Evolutionary conservation across 1,140 invertebrate species (phyloP).

Genomic region (Drosophila kurseongensis): DNA sequence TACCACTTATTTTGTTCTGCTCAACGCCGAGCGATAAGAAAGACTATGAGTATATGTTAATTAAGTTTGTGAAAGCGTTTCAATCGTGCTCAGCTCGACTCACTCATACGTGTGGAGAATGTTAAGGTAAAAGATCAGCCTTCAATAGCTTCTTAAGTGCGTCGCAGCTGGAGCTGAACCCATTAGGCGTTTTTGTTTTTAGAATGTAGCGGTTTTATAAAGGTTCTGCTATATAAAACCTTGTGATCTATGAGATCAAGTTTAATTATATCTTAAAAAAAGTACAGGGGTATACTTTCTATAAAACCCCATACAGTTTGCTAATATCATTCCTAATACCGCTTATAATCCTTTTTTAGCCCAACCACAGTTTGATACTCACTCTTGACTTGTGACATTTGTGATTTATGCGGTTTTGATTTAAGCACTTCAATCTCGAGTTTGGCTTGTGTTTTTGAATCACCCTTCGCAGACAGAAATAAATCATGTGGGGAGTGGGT

Average conservation of each 20-base stretch:
- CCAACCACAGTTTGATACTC: slow-evolving; percentile 41
- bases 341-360: neutral
- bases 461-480: slow-evolving; percentile 41
- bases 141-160: slow-evolving; percentile 17
- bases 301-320: neutral
- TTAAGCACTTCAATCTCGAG: slow-evolving; percentile 50
- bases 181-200: slow-evolving; percentile 15
- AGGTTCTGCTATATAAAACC: neutral
- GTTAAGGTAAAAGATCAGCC: slow-evolving; percentile 19
- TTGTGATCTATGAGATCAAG: slow-evolving; percentile 6
- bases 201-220: slow-evolving; percentile 15
- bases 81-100: slow-evolving; percentile 31
- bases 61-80: slow-evolving; percentile 56
- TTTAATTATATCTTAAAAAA: neutral
- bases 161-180: slow-evolving; percentile 23
- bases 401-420: slow-evolving; percentile 71
- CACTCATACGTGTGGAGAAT: slow-evolving; percentile 20
- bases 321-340: neutral
- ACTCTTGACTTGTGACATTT: slow-evolving; percentile 48
- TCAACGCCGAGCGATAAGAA: slow-evolving; percentile 19
- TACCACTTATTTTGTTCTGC: slow-evolving; percentile 37
- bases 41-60: slow-evolving; percentile 32
- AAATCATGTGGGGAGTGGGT: slow-evolving; percentile 61
- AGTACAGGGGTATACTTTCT: too few species aligned
- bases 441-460: slow-evolving; percentile 22